Base-by-base conservation (phyloP, 2,888 invertebrate species). In the Elmis aenea region DNA sequence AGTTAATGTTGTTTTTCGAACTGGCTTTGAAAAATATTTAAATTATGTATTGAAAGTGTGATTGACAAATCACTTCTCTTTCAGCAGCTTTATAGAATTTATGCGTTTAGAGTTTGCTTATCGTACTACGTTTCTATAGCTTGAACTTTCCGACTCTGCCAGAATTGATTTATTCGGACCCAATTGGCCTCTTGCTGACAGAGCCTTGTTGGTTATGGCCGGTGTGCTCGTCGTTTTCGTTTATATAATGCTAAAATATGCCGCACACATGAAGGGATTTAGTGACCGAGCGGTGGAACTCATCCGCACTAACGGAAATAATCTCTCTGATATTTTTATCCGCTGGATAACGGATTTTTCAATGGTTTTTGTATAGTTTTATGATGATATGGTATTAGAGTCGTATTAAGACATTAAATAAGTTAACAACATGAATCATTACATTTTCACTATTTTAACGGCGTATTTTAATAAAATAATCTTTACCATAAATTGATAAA, bases 291-390 rank as follows among this genome's bases (percentile, higher is more conserved):
- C 28, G 28, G 10, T 28, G 28, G 28, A 28, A 28, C 28, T 28
- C 28, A 28, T 28, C 28, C 28, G 28, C 20, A 28, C 20, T 20
- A 28, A 28, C 28, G 28, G 28, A 28, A 28, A 28, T 28, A 28
- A 28, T 28, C 28, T 28, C 18, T 18, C 20, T 32, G 32, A 16
- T 25, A 18, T 32, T 32, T 32, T 32, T 32, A 32, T 32, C 25
- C 32, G 11, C 5, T 9, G 9, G 23, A n/a, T n/a, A n/a, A n/a
- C n/a, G n/a, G n/a, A n/a, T n/a, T n/a, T n/a, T n/a, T n/a, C n/a
- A n/a, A n/a, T n/a, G n/a, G n/a, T n/a, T n/a, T n/a, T n/a, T n/a
- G n/a, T n/a, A n/a, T n/a, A n/a, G n/a, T n/a, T n/a, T n/a, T n/a
- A n/a, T n/a, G n/a, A n/a, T n/a, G n/a, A n/a, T n/a, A n/a, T n/a